Evolutionary conservation across 2,888 invertebrate genomes (phyloP), one percentile per base, ranked within the genome.

Genomic region (Troglohyphantes excavatus): DNA sequence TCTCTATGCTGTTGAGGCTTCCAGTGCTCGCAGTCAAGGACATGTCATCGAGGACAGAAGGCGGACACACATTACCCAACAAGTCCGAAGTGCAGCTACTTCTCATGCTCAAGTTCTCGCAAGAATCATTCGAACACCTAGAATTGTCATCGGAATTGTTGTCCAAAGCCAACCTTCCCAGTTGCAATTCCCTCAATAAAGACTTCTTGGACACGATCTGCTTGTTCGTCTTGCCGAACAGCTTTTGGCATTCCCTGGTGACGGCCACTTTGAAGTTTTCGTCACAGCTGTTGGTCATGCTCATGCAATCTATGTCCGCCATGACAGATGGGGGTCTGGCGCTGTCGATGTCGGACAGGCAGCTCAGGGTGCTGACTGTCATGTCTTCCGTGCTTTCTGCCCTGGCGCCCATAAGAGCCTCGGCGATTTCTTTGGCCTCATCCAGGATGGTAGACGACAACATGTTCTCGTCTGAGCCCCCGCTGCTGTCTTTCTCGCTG

Each of bases 31-130:
- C 2, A 0, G 90, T 90, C 7, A 89, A 27, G 1, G 91, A 86
- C n/a, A 91, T 73, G 59, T 96, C 96, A 39, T 90, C 83, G 94
- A 97, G 95, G 76, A 96, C 95, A 0, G 97, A 97, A 0, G 97
- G 97, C 0, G 97, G 97, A 91, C 95, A 95, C 2, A 96, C 95
- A 78, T 95, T 95, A 92, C 97, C 97, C 85, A 97, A 46, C 3
- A 96, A 95, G 93, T 97, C 97, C 0, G 96, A 97, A 26, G 96
- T 96, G 86, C 97, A 96, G 93, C 97, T 97, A 81, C 97, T 97
- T n/a, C 96, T 94, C 95, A 97, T 96, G 91, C 97, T 88, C 17
- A 81, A 17, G 27, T 81, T 97, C 91, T 96, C 95, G 91, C 46
- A 61, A 29, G 88, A 89, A 6, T 89, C 88, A 21, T 81, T 67